Evolutionary conservation across 2,113 vertebrate genomes (phyloP), one percentile per base, ranked within the genome.

Genomic region (Rhinolophus ferrumequinum): DNA sequence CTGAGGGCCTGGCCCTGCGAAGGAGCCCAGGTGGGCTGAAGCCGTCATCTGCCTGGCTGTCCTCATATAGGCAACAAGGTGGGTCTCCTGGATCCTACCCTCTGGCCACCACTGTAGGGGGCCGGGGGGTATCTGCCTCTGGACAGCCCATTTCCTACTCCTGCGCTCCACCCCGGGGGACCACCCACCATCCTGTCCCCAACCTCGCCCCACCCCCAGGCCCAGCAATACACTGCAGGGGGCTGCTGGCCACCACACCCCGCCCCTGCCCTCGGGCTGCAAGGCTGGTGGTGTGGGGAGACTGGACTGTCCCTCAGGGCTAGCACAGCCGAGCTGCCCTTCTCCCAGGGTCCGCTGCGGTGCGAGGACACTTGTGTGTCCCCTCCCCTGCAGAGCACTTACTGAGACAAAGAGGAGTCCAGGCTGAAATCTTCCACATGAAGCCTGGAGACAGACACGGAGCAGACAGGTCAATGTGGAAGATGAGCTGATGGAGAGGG

Each of bases 321-420:
- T 4, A n/a, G 26, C 35, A 35, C 1, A 12, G 28, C 28, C 41
- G 6, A 18, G 64, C 9, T 5, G 7, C 64, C 52, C 7, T n/a
- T 30, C 66, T 41, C 66, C 66, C 47, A 14, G 5, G 54, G 28
- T 13, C 38, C 2, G 9, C 84, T 35, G 56, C 16, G 44, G 28
- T 5, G 10, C 30, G 21, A 33, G 56, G 52, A 15, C 33, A 1
- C 10, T 6, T 1, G 13, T 52, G 64, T 47, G 28, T 12, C 56
- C 76, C 67, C 13, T 41, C 54, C 88, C 64, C 19, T 24, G 56
- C 3, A 56, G n/a, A 10, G 77, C 84, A 99, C 99, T 99, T 98
- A 99, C 99, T 99, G 99, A 38, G 99, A 99, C 97, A 99, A 98
- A 95, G 99, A 99, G 87, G 99, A 99, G 97, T 99, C 99, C 99